These are phyloP conservation scores for Hirudinaria manillensis DNA, from an alignment of 2,888 invertebrate species.

Conservation along the genomic window DNA sequence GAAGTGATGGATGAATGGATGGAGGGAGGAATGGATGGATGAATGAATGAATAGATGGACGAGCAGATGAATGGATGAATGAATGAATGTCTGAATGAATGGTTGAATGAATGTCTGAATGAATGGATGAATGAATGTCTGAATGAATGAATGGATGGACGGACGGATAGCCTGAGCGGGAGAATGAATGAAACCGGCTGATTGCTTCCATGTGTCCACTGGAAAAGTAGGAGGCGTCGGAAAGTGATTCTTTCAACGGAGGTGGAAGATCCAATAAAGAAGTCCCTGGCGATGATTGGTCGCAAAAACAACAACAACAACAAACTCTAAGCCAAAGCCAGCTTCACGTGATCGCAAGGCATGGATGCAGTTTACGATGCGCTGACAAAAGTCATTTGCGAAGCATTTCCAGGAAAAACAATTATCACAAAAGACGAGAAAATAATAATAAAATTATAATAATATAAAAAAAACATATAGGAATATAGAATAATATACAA, in stretches of 20 bases:
- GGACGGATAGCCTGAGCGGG: neutral
- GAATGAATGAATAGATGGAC: neutral
- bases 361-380: neutral
- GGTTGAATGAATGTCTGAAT: neutral
- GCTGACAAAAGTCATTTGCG: neutral
- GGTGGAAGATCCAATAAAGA: constrained; percentile 12
- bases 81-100: neutral
- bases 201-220: constrained; percentile 14
- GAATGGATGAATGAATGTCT: neutral
- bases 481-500: neutral
- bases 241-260: constrained; percentile 7
- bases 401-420: neutral
- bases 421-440: neutral
- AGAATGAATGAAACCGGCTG: neutral
- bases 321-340: neutral
- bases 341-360: neutral
- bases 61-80: constrained; percentile 1
- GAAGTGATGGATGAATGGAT: constrained; percentile 10
- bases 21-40: neutral
- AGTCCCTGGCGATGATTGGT: neutral
- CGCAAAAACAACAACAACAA: neutral
- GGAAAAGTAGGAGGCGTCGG: neutral
- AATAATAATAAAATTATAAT: neutral
- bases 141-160: neutral
- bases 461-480: neutral